Base-by-base conservation (phyloP, 2,888 invertebrate species). In the Pheosia tremula region DNA sequence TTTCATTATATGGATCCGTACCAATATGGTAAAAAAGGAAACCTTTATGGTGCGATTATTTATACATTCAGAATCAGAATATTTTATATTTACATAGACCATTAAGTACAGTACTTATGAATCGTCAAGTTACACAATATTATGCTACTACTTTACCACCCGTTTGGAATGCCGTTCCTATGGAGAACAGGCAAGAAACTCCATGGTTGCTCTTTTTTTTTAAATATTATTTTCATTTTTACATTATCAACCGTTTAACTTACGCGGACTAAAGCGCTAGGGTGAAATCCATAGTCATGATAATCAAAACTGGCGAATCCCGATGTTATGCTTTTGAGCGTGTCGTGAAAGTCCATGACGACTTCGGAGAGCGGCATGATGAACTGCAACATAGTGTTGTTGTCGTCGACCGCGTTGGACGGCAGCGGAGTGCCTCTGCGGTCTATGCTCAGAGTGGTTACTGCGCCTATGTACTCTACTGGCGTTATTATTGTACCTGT, bases 241-340 rank as follows among this genome's bases (percentile, higher is more conserved):
- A 24, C 24, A 24, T 24, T 24, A 24, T 24, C 24, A 24, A 24
- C 24, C 24, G 24, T 24, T 43, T 43, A 53, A 81, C 93, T 91
- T 86, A 98, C 96, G 87, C 97, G 97, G 0, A 97, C 96, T 77
- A 99, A 93, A 64, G 96, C 93, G 66, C 98, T 96, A 67, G 85
- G 83, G 81, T 97, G 95, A 87, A 97, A 99, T 2, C 98, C 99
- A 78, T 95, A 89, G 82, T 98, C 97, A 87, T 98, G 98, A 82
- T 98, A 98, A 87, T 98, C 98, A 83, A 98, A 98, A 84, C 98
- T 98, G 1, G 98, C 99, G 91, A 98, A 99, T 43, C 99, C 99
- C 0, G 98, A 98, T 4, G 97, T 97, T 24, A 98, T 78, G 11
- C 97, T 96, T 88, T 99, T 99, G 3, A 99, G 91, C 4, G 95